Evolutionary conservation across 2,113 vertebrate genomes (phyloP).

Genomic region (Polypterus bichir): DNA sequence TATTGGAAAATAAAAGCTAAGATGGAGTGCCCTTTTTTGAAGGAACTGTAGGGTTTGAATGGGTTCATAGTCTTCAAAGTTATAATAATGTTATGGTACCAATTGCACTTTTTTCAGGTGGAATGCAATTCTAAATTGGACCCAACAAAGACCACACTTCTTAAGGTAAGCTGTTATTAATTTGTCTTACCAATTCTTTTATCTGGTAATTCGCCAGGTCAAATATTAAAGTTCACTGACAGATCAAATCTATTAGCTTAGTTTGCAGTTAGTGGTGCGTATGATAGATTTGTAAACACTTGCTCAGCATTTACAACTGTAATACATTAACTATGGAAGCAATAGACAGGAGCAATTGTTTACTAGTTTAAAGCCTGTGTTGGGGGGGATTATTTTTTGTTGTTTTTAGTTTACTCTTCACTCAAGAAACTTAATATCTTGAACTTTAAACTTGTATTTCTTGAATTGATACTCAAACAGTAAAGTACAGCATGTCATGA

Average conservation of each 20-base stretch:
- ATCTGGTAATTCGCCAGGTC: background rate
- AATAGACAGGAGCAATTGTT: background rate
- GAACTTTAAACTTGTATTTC: too few species aligned
- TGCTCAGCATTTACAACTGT: background rate
- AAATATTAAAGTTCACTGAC: background rate
- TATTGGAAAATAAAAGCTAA: too few species aligned
- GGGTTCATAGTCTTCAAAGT: too few species aligned
- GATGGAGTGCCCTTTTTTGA: too few species aligned
- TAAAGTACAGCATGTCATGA: too few species aligned
- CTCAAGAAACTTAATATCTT: too few species aligned
- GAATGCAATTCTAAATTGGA: conserved; percentile 68
- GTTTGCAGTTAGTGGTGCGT: background rate
- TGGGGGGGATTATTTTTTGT: too few species aligned
- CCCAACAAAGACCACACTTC: conserved; percentile 61
- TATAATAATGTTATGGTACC: too few species aligned
- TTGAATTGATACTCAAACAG: too few species aligned
- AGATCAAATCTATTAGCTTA: background rate
- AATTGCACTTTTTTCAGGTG: conserved; percentile 34
- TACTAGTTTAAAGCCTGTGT: background rate
- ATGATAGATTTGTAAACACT: background rate
- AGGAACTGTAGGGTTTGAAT: too few species aligned
- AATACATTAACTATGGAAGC: background rate
- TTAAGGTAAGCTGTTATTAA: conserved; percentile 42
- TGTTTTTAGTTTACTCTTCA: too few species aligned
- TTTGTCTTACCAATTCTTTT: background rate